These are phyloP conservation scores for Leptopterna dolabrata DNA, from an alignment of 2,888 invertebrate species.

Conservation along the genomic window DNA sequence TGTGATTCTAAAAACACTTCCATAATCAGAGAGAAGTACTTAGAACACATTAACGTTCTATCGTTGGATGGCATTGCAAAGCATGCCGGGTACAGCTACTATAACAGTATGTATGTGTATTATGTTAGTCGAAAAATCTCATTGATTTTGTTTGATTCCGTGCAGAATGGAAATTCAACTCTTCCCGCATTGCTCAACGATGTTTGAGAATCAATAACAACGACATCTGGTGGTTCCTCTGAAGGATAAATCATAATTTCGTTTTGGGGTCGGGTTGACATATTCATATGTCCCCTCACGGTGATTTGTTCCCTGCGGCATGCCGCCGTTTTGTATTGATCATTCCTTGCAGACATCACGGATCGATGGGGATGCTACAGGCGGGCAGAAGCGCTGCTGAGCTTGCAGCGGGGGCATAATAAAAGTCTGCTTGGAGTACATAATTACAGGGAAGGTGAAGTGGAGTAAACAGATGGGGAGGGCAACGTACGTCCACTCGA, in stretches of 20 bases:
- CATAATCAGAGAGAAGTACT: too few relatives aligned
- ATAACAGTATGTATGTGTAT: too few relatives aligned
- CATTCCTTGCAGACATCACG: background rate
- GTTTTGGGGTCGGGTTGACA: background rate
- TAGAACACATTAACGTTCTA: too few relatives aligned
- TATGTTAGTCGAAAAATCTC: too few relatives aligned
- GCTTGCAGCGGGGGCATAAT: background rate
- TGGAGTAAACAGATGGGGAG: background rate
- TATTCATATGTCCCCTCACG: background rate
- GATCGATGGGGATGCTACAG: background rate
- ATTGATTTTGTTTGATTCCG: too few relatives aligned
- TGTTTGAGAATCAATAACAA: background rate
- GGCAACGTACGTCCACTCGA: background rate
- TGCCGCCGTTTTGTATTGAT: background rate
- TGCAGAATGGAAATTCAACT: too few relatives aligned
- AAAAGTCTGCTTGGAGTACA: background rate
- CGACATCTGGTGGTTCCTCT: background rate
- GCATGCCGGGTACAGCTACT: too few relatives aligned
- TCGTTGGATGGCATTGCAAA: too few relatives aligned
- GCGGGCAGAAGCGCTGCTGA: background rate
- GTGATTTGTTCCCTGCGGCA: constrained; percentile 1
- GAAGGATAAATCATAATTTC: background rate
- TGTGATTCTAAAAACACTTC: too few relatives aligned
- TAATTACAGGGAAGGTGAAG: constrained; percentile 1
- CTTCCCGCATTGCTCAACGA: too few relatives aligned